phyloP scores from a whole-genome alignment of 2,113 vertebrate species.

The Gallinago jamesoni region DNA sequence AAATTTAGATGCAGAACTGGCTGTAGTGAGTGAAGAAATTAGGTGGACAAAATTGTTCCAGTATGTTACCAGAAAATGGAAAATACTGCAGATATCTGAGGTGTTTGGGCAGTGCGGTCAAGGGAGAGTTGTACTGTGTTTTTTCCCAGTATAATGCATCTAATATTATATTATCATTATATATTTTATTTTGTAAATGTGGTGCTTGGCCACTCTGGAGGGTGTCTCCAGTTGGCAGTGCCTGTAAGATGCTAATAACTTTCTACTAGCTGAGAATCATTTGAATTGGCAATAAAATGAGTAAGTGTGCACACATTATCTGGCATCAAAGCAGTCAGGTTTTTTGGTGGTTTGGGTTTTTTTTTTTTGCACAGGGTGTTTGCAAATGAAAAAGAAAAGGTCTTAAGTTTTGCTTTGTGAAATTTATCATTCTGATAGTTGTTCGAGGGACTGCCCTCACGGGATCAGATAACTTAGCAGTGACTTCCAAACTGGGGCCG shows the following conservation, averaged over 20 bases:
- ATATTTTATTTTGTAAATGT: neutral
- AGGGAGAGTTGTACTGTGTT: neutral
- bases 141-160: neutral
- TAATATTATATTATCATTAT: neutral
- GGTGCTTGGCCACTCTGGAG: neutral
- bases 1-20: neutral
- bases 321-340: neutral
- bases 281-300: neutral
- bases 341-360: neutral
- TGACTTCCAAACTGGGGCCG: neutral
- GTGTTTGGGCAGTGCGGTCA: neutral
- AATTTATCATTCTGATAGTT: neutral
- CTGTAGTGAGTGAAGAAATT: neutral
- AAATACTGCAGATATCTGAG: neutral
- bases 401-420: neutral
- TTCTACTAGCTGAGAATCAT: neutral
- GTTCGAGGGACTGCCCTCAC: neutral
- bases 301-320: neutral
- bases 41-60: neutral
- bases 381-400: neutral
- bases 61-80: neutral
- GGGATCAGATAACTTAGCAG: rapidly evolving
- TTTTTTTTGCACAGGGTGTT: neutral
- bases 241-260: neutral
- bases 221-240: neutral